Base-by-base conservation (phyloP, 37 sponge, comb jelly and placozoan species). In the Agelas oroides region DNA sequence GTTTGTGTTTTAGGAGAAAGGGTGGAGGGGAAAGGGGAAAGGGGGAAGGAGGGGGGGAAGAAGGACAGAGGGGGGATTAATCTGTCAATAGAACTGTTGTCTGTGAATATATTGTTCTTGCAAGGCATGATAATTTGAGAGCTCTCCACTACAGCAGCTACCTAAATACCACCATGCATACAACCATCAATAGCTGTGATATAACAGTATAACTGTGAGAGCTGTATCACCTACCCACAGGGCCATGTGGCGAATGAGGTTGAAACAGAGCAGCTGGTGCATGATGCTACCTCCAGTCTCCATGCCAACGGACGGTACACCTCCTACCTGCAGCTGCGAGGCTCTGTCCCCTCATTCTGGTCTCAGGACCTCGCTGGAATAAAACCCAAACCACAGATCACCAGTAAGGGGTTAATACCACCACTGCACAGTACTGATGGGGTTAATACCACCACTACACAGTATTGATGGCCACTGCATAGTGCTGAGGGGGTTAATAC, bases 181-280 rank as follows among this genome's bases (percentile, higher is more conserved):
- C n/a, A n/a, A n/a, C n/a, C n/a, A n/a, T n/a, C n/a, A n/a, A n/a
- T n/a, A n/a, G n/a, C n/a, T n/a, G n/a, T n/a, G n/a, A n/a, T n/a
- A n/a, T n/a, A 46, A 46, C 6, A 46, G 6, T 46, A 46, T 3
- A 12, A 46, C 46, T 46, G 46, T 46, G 46, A 46, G 46, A 46
- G 46, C 8, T 46, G 46, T 46, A 46, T 46, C 46, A 46, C 46
- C 46, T 8, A 12, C 46, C 46, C 46, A 28, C 69, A 87, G 84
- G 99, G 99, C 21, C 79, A 96, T 61, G 99, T 98, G 23, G 99
- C 99, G 28, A 98, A 98, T 77, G 99, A 98, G 40, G 99, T 98
- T 65, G 97, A 96, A 80, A 94, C 91, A 32, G 99, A 98, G 71
- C 96, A 96, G 81, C 88, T 96, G 16, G 96, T 93, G 19, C 92